Conservation (phyloP, 2,797 vertebrate species). For the Alca torda region DNA sequence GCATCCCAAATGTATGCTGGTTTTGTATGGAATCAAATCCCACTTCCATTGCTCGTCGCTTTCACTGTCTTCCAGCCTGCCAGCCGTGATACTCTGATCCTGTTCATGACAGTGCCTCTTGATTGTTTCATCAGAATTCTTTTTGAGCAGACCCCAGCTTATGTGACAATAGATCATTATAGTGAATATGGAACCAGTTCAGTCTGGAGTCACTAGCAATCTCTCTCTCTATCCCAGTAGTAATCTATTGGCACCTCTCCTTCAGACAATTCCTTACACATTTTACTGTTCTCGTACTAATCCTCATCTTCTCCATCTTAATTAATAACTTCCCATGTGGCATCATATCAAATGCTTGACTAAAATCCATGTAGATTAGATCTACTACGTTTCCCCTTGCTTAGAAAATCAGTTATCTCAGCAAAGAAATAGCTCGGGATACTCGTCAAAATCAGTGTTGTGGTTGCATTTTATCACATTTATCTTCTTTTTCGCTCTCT, state of each 20-base stretch:
- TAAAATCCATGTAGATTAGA: constrained; percentile 42
- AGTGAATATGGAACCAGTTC: constrained; percentile 3
- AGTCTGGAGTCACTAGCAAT: neutral
- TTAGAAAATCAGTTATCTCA: constrained; percentile 28
- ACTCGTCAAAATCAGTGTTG: neutral
- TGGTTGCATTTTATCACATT: neutral
- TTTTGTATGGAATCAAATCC: neutral
- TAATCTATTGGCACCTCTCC: neutral
- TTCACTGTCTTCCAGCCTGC: neutral
- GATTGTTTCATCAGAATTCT: neutral
- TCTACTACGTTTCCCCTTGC: constrained; percentile 3
- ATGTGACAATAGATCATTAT: constrained; percentile 4
- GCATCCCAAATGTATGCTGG: neutral
- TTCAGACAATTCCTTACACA: neutral
- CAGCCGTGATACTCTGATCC: neutral
- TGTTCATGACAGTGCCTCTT: neutral
- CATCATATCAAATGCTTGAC: constrained; percentile 39
- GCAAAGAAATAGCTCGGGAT: neutral
- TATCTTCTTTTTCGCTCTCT: neutral
- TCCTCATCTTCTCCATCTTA: constrained; percentile 35
- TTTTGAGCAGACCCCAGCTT: neutral
- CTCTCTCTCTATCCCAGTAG: neutral
- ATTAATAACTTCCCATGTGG: constrained; percentile 60
- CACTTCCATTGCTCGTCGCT: neutral
- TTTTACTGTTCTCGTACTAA: constrained; percentile 44